A percentile compares a stretch with the other conserved stretches of the same genome.
Conservation (phyloP, 2,113 vertebrate genomes). For the Strix aluco region DNA sequence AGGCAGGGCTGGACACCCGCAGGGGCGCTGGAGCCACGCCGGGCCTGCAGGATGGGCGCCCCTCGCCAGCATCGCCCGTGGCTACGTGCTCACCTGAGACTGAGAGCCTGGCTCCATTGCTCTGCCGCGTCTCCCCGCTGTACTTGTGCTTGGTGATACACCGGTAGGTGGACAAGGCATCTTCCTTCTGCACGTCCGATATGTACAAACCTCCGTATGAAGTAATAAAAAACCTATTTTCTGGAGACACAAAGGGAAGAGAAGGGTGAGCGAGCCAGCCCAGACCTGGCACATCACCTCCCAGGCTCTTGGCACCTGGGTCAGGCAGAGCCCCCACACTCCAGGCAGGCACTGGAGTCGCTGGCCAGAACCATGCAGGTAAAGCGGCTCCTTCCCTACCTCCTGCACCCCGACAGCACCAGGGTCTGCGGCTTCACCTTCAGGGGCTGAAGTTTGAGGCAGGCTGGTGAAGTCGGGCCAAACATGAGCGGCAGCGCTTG, state of each 20-base stretch:
- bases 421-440: not conserved
- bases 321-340: not conserved
- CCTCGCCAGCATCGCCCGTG: rapidly evolving
- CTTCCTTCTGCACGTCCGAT: conserved; percentile 98
- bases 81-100: conserved; percentile 84
- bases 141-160: conserved; percentile 99
- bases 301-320: not conserved
- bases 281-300: rapidly evolving
- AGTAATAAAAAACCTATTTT: conserved; percentile 97
- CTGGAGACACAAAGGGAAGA: conserved; percentile 76
- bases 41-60: not conserved
- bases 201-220: conserved; percentile 96
- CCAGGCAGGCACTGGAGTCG: not conserved
- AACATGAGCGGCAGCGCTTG: not conserved
- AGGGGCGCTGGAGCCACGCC: rapidly evolving
- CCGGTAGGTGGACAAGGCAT: conserved; percentile 97
- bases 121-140: conserved; percentile 97
- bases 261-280: not conserved
- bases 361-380: not conserved
- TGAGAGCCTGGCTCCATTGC: conserved; percentile 95
- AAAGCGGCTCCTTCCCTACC: not conserved
- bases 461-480: not conserved
- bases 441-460: not conserved
- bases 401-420: not conserved
- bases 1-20: not conserved